Evolutionary conservation across 2,113 vertebrate species (phyloP), one percentile per base, ranked within the genome.

Genomic region (Periophthalmus modestus): DNA sequence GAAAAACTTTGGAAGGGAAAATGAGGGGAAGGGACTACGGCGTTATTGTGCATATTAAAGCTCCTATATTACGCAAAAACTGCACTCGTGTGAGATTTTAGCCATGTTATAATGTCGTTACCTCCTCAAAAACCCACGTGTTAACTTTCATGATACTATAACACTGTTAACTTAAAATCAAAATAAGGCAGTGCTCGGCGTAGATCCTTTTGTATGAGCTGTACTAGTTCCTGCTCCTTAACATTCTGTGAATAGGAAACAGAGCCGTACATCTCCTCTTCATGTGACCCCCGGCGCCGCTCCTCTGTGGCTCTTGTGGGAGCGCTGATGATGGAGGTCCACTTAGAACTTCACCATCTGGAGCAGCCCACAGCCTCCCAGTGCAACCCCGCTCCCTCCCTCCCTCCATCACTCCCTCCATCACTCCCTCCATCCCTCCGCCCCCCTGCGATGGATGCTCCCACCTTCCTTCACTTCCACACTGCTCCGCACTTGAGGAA

Each of bases 291-390:
- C n/a, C 46, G 61, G 69, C 75, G 73, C 59, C n/a, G 2, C 52
- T 69, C 66, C 54, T 72, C 16, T 28, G 52, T 61, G 34, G 72
- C 70, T 61, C 78, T 81, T 72, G 28, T 81, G 78, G 72, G 75
- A 82, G 50, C 57, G 81, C 33, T 23, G 55, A 67, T 87, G 80
- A 89, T 84, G 78, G 83, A 87, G 81, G 58, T 80, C 59, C 74
- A 80, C 55, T 78, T 71, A 77, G 43, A 63, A 72, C 59, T 73
- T 75, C 34, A 82, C 82, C 88, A 89, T 88, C 88, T 89, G 85
- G 85, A 85, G 59, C 54, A 28, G 68, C 74, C 74, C 76, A 76
- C 59, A 57, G 5, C 54, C 68, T 79, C 75, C 78, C 80, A 46
- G 61, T 75, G 47, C 73, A 82, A 69, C 68, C 10, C 50, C 21